A percentile compares a stretch with the other conserved stretches of the same genome.
These are phyloP conservation scores for Drosophila melanogaster DNA, from an alignment of 1,140 invertebrate species.

Conservation along the genomic window DNA sequence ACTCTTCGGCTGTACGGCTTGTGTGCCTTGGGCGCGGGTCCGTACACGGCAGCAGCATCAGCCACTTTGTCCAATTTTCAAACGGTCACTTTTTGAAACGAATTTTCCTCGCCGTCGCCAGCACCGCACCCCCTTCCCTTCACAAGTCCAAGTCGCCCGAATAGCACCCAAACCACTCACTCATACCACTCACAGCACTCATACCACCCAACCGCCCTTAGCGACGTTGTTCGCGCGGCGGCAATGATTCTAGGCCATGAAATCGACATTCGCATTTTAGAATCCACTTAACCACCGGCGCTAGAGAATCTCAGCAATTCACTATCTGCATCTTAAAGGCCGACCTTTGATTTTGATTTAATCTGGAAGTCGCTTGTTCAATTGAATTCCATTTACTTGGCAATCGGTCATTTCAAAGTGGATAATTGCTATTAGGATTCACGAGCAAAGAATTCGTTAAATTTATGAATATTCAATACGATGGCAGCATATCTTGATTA, in stretches of 20 bases:
- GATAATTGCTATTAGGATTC: background rate
- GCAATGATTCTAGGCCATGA: conserved; percentile 76
- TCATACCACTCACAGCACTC: background rate
- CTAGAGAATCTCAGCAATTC: conserved; percentile 21
- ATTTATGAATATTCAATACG: background rate
- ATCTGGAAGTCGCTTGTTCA: conserved; percentile 7
- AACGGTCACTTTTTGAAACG: conserved; percentile 81
- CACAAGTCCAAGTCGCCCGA: background rate
- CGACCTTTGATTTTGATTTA: conserved; percentile 31
- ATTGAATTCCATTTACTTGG: background rate
- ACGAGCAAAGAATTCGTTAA: background rate
- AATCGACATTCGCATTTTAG: conserved; percentile 79
- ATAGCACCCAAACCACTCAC: background rate
- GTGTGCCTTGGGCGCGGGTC: conserved; percentile 74
- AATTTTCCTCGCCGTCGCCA: conserved; percentile 59
- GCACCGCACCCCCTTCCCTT: background rate
- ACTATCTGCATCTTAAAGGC: conserved; percentile 40
- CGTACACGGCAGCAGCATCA: conserved; percentile 61
- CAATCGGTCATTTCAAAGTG: background rate
- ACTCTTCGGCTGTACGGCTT: conserved; percentile 74
- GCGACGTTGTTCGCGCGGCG: conserved; percentile 61
- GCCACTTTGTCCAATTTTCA: conserved; percentile 82
- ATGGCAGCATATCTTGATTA: background rate
- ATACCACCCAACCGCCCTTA: conserved; percentile 27
- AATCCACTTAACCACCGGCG: conserved; percentile 66